These are phyloP conservation scores for Rostratula benghalensis DNA, from an alignment of 2,113 vertebrate species.

Conservation along the genomic window DNA sequence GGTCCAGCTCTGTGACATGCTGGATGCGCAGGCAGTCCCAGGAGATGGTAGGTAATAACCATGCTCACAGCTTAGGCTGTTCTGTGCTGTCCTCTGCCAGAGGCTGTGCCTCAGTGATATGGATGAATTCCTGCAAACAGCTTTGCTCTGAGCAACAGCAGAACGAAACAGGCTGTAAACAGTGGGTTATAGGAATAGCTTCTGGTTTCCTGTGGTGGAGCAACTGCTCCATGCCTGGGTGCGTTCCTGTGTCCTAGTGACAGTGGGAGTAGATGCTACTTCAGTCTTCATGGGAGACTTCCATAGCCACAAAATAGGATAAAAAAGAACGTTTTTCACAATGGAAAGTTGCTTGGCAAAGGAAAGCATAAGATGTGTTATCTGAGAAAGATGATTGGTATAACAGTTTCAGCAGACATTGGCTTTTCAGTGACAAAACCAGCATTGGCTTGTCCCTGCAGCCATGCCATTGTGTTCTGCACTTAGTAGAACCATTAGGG, in stretches of 20 bases:
- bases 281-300: neutral
- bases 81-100: neutral
- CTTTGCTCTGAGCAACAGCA: neutral
- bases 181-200: neutral
- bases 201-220: neutral
- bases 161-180: neutral
- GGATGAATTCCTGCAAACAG: neutral
- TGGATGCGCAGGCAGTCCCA: neutral
- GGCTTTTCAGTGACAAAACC: neutral
- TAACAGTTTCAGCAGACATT: neutral
- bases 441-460: neutral
- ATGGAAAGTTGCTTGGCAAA: neutral
- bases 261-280: neutral
- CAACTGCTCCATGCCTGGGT: neutral
- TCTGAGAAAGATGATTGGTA: neutral
- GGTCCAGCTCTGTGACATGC: neutral
- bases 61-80: neutral
- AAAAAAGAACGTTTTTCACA: neutral
- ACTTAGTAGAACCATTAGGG: neutral
- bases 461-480: rapidly evolving
- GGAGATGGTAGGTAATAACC: neutral
- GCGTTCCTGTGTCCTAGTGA: neutral
- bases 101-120: neutral
- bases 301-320: neutral
- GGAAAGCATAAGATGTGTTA: neutral